Percentiles rank a stretch among this genome's conserved stretches.
These are phyloP conservation scores for Gallinago jamesoni DNA, from an alignment of 2,113 vertebrate genomes.

Conservation along the genomic window DNA sequence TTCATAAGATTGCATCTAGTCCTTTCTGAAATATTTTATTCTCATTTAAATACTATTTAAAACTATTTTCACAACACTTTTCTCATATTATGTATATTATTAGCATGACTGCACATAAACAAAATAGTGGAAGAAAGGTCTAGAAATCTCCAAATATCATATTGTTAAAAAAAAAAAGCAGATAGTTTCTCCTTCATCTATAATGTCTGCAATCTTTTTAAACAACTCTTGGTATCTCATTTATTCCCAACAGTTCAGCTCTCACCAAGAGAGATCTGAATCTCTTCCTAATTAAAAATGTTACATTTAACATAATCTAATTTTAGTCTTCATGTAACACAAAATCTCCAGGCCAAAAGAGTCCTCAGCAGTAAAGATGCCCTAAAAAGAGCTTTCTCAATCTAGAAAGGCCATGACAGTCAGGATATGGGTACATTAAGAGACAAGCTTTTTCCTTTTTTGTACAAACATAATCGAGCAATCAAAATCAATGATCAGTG, in stretches of 20 bases:
- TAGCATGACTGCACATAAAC: neutral
- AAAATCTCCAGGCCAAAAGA: slow-evolving; percentile 3
- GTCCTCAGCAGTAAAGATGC: slow-evolving; percentile 10
- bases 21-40: neutral
- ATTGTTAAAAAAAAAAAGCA: neutral
- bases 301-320: neutral
- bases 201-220: neutral
- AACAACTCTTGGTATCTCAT: neutral
- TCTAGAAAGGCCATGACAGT: neutral
- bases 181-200: neutral
- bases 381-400: neutral
- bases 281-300: slow-evolving; percentile 8
- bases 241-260: neutral
- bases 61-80: neutral
- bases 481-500: slow-evolving; percentile 32
- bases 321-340: neutral
- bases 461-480: slow-evolving; percentile 2
- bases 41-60: neutral
- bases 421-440: neutral
- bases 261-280: neutral
- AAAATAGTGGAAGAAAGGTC: neutral
- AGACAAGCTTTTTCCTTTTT: neutral
- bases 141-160: neutral
- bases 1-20: neutral
- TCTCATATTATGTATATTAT: neutral